A percentile compares a stretch with the other conserved stretches of the same genome.
Conservation (phyloP, 2,797 vertebrate species). For the Onychomys torridus region DNA sequence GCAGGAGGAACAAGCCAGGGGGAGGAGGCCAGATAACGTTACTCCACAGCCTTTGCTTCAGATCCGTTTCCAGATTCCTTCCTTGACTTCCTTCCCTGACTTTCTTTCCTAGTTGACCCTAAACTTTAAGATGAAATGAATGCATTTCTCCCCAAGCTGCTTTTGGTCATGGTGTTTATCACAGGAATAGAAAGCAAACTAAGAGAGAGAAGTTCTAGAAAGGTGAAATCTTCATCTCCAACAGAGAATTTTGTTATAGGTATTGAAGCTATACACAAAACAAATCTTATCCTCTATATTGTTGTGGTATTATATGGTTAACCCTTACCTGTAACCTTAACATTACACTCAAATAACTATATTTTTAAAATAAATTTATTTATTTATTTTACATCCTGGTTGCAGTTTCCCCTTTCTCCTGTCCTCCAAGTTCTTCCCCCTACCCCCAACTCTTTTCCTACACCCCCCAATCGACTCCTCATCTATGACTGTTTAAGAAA, state of each 20-base stretch:
- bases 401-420: background rate
- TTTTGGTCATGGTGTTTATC: background rate
- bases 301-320: background rate
- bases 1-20: background rate
- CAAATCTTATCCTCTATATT: background rate
- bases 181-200: background rate
- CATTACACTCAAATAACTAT: background rate
- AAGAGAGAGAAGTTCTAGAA: background rate
- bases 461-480: background rate
- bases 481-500: background rate
- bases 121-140: background rate
- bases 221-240: background rate
- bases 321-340: background rate
- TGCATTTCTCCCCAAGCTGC: background rate
- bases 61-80: no score
- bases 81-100: background rate
- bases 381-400: background rate
- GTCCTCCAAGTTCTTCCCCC: background rate
- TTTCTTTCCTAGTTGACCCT: background rate
- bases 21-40: background rate
- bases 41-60: background rate
- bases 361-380: background rate
- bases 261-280: background rate
- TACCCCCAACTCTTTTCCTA: fast-evolving
- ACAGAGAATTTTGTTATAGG: background rate